phyloP scores from a whole-genome alignment of 2,797 vertebrate species.

The Parotocinclus haroldoi region DNA sequence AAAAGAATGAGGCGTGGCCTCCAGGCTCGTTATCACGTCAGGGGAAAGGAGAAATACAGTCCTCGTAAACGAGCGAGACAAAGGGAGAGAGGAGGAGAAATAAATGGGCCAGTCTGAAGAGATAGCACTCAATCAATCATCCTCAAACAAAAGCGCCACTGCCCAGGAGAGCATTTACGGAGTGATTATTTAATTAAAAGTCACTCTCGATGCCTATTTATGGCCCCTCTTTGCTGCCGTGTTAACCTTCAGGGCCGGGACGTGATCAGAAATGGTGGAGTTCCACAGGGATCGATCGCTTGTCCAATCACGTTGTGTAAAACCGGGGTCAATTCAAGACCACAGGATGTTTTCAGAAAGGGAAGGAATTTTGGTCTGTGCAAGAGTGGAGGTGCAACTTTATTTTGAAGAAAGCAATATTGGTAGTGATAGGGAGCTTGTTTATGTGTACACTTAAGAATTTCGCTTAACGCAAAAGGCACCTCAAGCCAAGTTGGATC shows the following conservation, averaged over 20 bases:
- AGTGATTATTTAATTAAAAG: constrained; percentile 99
- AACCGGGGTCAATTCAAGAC: not conserved
- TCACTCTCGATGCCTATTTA: constrained; percentile 97
- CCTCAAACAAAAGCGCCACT: constrained; percentile 95
- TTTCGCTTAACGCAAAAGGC: no score
- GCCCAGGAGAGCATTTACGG: constrained; percentile 96
- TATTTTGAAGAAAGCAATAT: no score
- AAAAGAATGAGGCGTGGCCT: constrained; percentile 51
- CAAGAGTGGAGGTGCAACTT: no score
- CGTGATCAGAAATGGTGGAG: constrained; percentile 15
- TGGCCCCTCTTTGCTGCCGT: constrained; percentile 91
- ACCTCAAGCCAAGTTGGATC: no score
- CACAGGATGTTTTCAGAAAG: no score
- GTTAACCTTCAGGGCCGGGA: constrained; percentile 78
- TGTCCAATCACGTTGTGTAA: constrained; percentile 19
- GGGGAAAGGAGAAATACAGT: constrained; percentile 68
- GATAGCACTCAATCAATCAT: constrained; percentile 91
- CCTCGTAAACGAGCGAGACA: constrained; percentile 39
- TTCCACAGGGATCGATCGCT: constrained; percentile 27
- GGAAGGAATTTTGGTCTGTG: no score
- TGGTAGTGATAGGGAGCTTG: no score
- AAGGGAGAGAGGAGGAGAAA: constrained; percentile 61
- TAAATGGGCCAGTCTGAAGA: constrained; percentile 75
- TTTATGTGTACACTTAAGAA: no score
- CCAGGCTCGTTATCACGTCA: constrained; percentile 69